Conservation (phyloP, 2,888 invertebrate genomes). For the Amitus sp. region DNA sequence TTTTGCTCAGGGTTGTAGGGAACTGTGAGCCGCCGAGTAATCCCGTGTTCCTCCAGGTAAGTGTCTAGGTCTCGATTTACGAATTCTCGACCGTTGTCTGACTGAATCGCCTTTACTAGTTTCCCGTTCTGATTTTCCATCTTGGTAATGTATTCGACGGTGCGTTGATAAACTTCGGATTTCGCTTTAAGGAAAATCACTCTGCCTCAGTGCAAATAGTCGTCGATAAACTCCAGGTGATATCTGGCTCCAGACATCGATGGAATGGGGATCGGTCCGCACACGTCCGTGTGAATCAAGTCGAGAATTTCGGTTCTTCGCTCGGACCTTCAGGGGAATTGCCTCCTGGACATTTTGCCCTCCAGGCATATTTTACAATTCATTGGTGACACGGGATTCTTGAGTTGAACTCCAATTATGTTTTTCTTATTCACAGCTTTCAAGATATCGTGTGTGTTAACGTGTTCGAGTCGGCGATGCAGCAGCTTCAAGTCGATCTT, state of each 20-base stretch:
- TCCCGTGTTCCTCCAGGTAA: conserved; percentile 14
- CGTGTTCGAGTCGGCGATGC: too few species aligned
- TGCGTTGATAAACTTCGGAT: conserved; percentile 13
- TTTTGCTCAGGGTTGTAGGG: conserved; percentile 38
- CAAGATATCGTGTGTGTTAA: too few species aligned
- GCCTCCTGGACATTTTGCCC: conserved; percentile 17
- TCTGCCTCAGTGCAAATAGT: conserved; percentile 19
- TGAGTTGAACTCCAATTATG: conserved; percentile 18
- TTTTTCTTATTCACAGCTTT: conserved; percentile 14
- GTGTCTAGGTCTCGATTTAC: conserved; percentile 6
- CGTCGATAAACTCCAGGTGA: conserved; percentile 26
- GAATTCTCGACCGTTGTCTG: conserved; percentile 33
- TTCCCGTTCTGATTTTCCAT: conserved; percentile 22
- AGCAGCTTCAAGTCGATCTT: too few species aligned
- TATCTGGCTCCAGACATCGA: conserved; percentile 20
- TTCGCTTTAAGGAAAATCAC: conserved; percentile 24
- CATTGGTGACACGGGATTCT: conserved; percentile 1
- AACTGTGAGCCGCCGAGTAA: conserved; percentile 23
- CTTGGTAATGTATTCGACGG: conserved; percentile 20
- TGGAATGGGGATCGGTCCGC: conserved; percentile 23
- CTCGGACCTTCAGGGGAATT: conserved; percentile 14
- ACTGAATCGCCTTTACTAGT: conserved; percentile 25
- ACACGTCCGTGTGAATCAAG: conserved; percentile 24
- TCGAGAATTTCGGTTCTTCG: conserved; percentile 5
- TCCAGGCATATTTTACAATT: conserved; percentile 22